These are phyloP conservation scores for Carcina quercana DNA, from an alignment of 2,888 invertebrate species.

Conservation along the genomic window DNA sequence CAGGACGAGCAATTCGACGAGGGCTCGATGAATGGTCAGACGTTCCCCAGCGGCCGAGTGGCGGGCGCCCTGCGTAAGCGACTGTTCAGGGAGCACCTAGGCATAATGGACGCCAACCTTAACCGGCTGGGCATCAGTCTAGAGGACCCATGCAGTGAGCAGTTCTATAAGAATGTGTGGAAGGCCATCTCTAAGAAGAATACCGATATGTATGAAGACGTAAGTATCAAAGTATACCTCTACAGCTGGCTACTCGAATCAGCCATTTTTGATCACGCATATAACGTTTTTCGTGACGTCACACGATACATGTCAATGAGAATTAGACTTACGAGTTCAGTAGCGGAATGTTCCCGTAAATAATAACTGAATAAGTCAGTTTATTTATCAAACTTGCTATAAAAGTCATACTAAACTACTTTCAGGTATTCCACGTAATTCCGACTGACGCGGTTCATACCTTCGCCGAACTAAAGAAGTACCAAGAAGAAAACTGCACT, in stretches of 20 bases:
- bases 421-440: constrained; percentile 89
- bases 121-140: constrained; percentile 74
- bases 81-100: constrained; percentile 94
- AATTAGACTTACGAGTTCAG: too few species aligned
- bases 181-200: constrained; percentile 85
- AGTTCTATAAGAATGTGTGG: constrained; percentile 92
- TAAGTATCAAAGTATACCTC: constrained; percentile 22
- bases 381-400: too few species aligned
- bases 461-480: constrained; percentile 84
- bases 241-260: not conserved
- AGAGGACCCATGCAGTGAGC: constrained; percentile 85
- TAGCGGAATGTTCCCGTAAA: too few species aligned
- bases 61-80: constrained; percentile 89
- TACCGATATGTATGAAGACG: constrained; percentile 91
- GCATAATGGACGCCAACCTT: constrained; percentile 69
- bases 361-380: too few species aligned
- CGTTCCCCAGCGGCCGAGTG: constrained; percentile 89
- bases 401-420: too few species aligned
- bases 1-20: constrained; percentile 87
- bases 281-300: too few species aligned
- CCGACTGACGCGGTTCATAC: constrained; percentile 87
- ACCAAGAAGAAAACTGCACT: constrained; percentile 78
- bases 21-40: constrained; percentile 86
- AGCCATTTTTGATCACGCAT: too few species aligned
- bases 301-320: too few species aligned